These are phyloP conservation scores for Pangasianodon gigas DNA, from an alignment of 2,113 vertebrate genomes.

Conservation along the genomic window DNA sequence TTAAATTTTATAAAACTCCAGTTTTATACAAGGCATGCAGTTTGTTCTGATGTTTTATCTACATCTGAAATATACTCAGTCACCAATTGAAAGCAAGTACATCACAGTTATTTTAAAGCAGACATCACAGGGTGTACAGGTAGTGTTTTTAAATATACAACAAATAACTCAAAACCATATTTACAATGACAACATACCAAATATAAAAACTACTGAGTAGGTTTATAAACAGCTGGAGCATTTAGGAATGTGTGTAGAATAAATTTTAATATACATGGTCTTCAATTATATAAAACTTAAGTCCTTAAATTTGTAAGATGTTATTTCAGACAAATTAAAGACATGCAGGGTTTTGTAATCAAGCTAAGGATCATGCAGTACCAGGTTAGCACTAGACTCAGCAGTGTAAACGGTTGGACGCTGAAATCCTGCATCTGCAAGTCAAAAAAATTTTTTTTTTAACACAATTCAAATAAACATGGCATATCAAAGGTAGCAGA, in stretches of 20 bases:
- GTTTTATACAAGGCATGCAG: not conserved
- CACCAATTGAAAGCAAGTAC: not conserved
- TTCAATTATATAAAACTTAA: not conserved
- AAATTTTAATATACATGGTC: not conserved
- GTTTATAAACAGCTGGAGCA: not conserved
- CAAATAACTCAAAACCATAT: not conserved
- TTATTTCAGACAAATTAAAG: not conserved
- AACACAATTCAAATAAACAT: not conserved
- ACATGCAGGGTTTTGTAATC: not conserved
- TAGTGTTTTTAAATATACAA: too few relatives aligned
- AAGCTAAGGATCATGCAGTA: conserved; percentile 57
- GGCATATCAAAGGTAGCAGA: not conserved
- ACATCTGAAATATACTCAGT: too few relatives aligned
- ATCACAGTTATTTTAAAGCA: not conserved
- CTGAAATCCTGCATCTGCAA: conserved; percentile 71
- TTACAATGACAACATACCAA: not conserved
- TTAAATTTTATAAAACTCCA: not conserved
- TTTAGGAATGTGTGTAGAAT: not conserved
- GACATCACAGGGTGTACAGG: too few relatives aligned
- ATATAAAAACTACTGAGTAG: not conserved
- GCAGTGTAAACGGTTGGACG: conserved; percentile 74
- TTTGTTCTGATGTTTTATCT: too few relatives aligned
- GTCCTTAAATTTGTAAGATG: not conserved
- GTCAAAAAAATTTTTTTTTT: not conserved
- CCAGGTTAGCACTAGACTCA: conserved; percentile 81